phyloP scores from a whole-genome alignment of 2,113 vertebrate genomes.

The Eulemur rufifrons region DNA sequence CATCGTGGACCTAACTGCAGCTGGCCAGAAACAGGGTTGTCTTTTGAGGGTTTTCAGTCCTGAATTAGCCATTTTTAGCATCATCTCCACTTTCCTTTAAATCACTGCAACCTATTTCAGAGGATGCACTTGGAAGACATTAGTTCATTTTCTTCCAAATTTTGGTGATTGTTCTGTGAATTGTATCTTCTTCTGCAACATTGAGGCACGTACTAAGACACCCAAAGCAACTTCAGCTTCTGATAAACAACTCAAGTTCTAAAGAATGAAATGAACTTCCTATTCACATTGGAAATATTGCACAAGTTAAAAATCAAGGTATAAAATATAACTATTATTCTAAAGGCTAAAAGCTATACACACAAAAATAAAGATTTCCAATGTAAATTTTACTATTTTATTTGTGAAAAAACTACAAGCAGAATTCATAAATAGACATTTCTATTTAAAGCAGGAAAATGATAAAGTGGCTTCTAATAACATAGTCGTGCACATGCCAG shows the following conservation, averaged over 20 bases:
- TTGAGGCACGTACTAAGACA: not conserved
- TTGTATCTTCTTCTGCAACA: not conserved
- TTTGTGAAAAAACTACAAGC: constrained; percentile 99
- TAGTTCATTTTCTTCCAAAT: not conserved
- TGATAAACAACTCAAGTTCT: not conserved
- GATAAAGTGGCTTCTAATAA: constrained; percentile 98
- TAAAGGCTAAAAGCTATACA: constrained; percentile 73
- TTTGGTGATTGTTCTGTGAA: not conserved
- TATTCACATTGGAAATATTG: not conserved
- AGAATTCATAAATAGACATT: constrained; percentile 99
- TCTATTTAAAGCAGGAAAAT: constrained; percentile 99
- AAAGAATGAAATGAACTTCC: not conserved
- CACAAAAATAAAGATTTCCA: constrained; percentile 83
- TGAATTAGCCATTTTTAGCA: not conserved
- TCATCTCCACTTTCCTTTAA: not conserved
- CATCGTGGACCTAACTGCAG: not conserved
- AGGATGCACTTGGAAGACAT: not conserved
- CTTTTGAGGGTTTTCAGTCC: not conserved
- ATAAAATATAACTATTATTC: not conserved
- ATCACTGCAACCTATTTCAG: not conserved
- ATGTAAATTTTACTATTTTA: constrained; percentile 98
- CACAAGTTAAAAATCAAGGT: not conserved
- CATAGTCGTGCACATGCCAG: constrained; percentile 99
- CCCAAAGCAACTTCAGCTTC: not conserved
- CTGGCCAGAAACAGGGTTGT: not conserved